phyloP scores from a whole-genome alignment of 2,797 vertebrate genomes.

The Acrossocheilus fasciatus region DNA sequence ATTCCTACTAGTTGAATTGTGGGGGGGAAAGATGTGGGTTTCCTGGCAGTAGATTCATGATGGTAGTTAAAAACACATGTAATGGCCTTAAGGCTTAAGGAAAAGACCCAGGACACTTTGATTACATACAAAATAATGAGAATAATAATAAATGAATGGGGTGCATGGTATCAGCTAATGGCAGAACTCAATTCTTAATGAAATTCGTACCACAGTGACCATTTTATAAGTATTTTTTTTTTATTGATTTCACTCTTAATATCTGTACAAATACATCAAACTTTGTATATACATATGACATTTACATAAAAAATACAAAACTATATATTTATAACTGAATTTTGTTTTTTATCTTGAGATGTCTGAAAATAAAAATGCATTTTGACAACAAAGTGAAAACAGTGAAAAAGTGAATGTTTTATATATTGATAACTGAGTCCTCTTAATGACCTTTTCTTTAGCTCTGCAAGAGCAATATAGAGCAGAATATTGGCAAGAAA shows the following conservation, averaged over 20 bases:
- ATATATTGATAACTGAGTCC: constrained; percentile 74
- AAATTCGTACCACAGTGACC: constrained; percentile 5
- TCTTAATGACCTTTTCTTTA: constrained; percentile 67
- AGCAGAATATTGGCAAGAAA: constrained; percentile 73
- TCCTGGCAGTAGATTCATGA: background rate
- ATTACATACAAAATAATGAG: background rate
- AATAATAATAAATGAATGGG: background rate
- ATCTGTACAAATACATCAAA: constrained; percentile 99
- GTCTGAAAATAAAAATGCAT: constrained; percentile 95
- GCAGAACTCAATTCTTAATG: background rate
- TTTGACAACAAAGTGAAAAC: constrained; percentile 73
- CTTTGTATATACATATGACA: constrained; percentile 99
- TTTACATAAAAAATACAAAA: constrained; percentile 99
- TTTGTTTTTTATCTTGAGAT: constrained; percentile 96
- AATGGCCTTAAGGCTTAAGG: background rate
- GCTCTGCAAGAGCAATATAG: constrained; percentile 76
- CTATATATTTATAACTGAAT: constrained; percentile 99
- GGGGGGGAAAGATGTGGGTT: background rate
- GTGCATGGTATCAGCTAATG: background rate
- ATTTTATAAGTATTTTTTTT: constrained; percentile 61
- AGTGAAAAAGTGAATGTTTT: constrained; percentile 71
- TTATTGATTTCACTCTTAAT: constrained; percentile 97
- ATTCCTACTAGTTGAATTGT: background rate
- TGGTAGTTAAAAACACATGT: background rate
- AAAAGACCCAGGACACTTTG: background rate